Conservation (phyloP, 2,113 vertebrate species). For the Balaeniceps rex region DNA sequence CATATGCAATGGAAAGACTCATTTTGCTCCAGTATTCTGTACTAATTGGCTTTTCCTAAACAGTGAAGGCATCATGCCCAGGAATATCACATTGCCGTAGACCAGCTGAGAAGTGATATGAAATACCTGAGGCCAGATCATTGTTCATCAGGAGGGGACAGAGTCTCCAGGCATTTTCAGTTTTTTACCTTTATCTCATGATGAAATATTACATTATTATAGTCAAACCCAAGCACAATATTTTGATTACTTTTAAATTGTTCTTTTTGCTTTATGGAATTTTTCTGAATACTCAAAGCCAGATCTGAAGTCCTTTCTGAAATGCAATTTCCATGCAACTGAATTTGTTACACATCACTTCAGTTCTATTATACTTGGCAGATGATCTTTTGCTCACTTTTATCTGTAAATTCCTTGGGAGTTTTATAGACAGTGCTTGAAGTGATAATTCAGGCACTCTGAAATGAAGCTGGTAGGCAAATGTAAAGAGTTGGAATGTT, state of each 20-base stretch:
- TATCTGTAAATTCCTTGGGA: background rate
- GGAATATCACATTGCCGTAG: background rate
- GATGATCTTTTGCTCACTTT: conserved; percentile 18
- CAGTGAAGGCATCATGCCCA: background rate
- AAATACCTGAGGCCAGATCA: background rate
- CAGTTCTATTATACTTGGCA: background rate
- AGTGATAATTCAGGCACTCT: background rate
- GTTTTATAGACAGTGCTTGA: background rate
- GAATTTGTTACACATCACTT: background rate
- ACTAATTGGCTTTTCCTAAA: conserved; percentile 37
- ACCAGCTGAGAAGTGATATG: background rate
- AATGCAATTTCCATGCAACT: background rate
- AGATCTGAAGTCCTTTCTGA: background rate
- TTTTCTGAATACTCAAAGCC: background rate
- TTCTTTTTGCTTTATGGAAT: background rate
- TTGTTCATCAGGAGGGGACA: background rate
- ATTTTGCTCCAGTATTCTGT: background rate
- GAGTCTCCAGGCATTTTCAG: background rate
- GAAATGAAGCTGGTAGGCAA: background rate
- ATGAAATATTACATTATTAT: background rate
- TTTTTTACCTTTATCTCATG: background rate
- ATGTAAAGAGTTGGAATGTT: background rate
- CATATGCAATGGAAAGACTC: background rate
- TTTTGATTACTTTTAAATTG: background rate
- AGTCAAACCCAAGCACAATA: background rate